Percentiles rank a stretch among this genome's conserved stretches.
Conservation (phyloP, 1,140 invertebrate species). For the Pogonomyrmex barbatus region DNA sequence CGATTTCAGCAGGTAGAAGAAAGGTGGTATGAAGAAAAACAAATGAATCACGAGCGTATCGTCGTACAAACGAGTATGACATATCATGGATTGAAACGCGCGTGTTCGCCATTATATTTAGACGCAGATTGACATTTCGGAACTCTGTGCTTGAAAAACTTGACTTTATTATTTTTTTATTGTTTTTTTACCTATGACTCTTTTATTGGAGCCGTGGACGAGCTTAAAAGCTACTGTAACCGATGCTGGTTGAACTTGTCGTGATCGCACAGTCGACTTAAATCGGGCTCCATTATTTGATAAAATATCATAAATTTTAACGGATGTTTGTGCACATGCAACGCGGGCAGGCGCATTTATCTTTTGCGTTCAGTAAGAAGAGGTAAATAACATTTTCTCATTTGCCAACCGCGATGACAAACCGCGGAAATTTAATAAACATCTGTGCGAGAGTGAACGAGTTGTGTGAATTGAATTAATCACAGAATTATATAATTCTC, state of each 20-base stretch:
- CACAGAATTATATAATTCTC: neutral
- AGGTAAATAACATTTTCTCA: neutral
- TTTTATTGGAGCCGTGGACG: conserved; percentile 6
- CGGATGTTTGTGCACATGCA: conserved; percentile 3
- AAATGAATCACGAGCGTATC: conserved; percentile 23
- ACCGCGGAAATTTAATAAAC: neutral
- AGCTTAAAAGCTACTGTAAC: neutral
- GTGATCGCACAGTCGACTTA: neutral
- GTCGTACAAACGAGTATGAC: neutral
- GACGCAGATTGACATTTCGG: conserved; percentile 46
- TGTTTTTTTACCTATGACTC: conserved; percentile 17
- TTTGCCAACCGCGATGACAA: neutral
- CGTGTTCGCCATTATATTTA: conserved; percentile 39
- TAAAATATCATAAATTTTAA: neutral
- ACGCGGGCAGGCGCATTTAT: neutral
- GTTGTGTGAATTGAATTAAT: conserved; percentile 3
- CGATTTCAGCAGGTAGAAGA: conserved; percentile 27
- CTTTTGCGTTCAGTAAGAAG: neutral
- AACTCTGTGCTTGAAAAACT: conserved; percentile 8
- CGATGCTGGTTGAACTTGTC: neutral
- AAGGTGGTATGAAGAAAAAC: neutral
- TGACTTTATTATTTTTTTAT: conserved; percentile 14
- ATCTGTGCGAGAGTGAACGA: neutral
- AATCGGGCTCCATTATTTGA: neutral
- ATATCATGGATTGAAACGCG: neutral